Conservation (phyloP, 2,888 invertebrate genomes). For the Papilio demoleus region DNA sequence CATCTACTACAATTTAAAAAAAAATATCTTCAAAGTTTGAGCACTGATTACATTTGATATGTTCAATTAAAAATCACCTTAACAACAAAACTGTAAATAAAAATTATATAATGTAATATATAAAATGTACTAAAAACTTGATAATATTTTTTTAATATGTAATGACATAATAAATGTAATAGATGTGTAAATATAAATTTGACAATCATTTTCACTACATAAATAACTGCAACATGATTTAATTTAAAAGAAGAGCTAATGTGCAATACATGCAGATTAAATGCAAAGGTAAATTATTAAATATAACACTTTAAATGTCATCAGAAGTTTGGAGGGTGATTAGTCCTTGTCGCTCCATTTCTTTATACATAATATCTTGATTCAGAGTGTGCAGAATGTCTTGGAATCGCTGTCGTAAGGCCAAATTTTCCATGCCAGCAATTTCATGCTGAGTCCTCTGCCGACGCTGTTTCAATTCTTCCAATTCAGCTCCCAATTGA, state of each 20-base stretch:
- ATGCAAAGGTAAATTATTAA: slow-evolving; percentile 5
- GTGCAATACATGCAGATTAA: background rate
- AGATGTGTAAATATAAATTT: background rate
- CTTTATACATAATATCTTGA: slow-evolving; percentile 91
- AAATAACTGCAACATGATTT: slow-evolving; percentile 1
- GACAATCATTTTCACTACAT: background rate
- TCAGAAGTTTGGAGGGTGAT: slow-evolving; percentile 72
- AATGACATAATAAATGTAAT: background rate
- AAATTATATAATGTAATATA: slow-evolving; percentile 1
- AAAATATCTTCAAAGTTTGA: background rate
- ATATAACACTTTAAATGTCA: slow-evolving; percentile 60
- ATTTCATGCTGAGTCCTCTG: slow-evolving; percentile 93
- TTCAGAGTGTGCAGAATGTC: slow-evolving; percentile 90
- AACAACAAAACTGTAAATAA: too few species aligned
- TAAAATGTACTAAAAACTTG: background rate
- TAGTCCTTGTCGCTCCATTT: slow-evolving; percentile 85
- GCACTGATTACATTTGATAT: background rate
- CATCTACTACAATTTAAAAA: background rate
- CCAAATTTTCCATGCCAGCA: slow-evolving; percentile 92
- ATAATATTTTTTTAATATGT: background rate
- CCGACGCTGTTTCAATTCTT: slow-evolving; percentile 88
- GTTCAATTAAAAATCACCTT: too few species aligned
- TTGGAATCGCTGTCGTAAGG: slow-evolving; percentile 91
- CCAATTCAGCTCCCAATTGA: slow-evolving; percentile 88
- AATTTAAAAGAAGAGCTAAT: background rate